Conservation (phyloP, 2,888 invertebrate species). For the Diachrysia chrysitis region DNA sequence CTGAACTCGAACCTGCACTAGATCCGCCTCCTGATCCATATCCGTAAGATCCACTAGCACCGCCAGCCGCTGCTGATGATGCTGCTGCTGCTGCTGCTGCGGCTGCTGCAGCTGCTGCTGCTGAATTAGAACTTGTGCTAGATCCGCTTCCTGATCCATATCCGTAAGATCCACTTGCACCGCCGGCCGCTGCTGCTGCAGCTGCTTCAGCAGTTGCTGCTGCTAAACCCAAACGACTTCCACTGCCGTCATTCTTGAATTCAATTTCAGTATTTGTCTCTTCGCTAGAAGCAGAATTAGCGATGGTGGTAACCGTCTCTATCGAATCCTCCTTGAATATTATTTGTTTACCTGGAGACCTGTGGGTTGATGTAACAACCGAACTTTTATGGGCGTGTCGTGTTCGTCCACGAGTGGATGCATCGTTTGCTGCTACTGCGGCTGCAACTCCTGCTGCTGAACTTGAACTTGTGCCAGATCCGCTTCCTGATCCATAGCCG, state of each 20-base stretch:
- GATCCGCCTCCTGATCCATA: conserved; percentile 22
- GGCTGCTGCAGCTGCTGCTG: conserved; percentile 10
- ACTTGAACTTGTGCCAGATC: no score
- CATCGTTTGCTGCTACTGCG: conserved; percentile 23
- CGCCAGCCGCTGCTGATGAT: no score
- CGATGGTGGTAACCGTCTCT: not conserved
- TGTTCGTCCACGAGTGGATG: conserved; percentile 11
- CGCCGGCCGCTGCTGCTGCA: conserved; percentile 6
- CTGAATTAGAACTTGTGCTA: conserved; percentile 1
- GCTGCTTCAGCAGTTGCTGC: conserved; percentile 9
- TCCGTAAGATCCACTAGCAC: no score
- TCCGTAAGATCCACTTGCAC: not conserved
- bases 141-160: not conserved
- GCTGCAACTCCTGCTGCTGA: conserved; percentile 20
- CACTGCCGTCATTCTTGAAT: no score
- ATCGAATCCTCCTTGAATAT: not conserved
- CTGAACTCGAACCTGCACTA: not conserved
- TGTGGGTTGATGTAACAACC: not conserved
- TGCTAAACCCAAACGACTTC: no score
- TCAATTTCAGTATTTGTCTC: no score
- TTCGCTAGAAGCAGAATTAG: not conserved
- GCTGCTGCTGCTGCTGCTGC: no score
- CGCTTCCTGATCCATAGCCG: no score
- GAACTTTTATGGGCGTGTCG: not conserved
- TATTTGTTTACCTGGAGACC: conserved; percentile 2